Percentiles rank a stretch among this genome's conserved stretches.
These are phyloP conservation scores for Elegia similella DNA, from an alignment of 2,888 invertebrate genomes.

Conservation along the genomic window DNA sequence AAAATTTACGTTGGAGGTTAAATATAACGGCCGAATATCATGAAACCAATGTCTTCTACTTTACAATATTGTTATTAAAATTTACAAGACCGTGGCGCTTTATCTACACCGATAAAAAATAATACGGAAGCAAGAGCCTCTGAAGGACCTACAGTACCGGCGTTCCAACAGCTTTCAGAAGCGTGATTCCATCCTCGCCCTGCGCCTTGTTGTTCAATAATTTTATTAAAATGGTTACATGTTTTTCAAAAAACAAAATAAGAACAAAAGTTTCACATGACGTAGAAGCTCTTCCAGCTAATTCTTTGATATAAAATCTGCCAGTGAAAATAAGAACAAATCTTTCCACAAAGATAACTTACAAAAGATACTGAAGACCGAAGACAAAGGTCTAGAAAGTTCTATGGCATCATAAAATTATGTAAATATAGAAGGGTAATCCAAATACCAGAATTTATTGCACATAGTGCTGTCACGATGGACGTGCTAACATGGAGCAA, in stretches of 20 bases:
- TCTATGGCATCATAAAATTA: background rate
- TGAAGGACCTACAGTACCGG: too few species aligned
- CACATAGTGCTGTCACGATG: too few species aligned
- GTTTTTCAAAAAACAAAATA: too few species aligned
- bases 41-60: background rate
- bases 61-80: background rate
- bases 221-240: too few species aligned
- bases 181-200: too few species aligned
- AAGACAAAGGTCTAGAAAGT: conserved; percentile 16
- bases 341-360: background rate
- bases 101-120: too few species aligned
- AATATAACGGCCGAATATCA: background rate
- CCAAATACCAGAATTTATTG: background rate
- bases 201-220: too few species aligned
- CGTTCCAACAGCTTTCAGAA: too few species aligned
- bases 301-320: background rate
- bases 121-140: too few species aligned
- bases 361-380: conserved; percentile 6
- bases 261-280: background rate
- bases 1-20: background rate
- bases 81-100: background rate
- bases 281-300: background rate
- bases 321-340: conserved; percentile 1
- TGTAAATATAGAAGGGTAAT: background rate
- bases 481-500: too few species aligned